Evolutionary conservation across 2,797 vertebrate genomes (phyloP).

Genomic region (Rhincodon typus): DNA sequence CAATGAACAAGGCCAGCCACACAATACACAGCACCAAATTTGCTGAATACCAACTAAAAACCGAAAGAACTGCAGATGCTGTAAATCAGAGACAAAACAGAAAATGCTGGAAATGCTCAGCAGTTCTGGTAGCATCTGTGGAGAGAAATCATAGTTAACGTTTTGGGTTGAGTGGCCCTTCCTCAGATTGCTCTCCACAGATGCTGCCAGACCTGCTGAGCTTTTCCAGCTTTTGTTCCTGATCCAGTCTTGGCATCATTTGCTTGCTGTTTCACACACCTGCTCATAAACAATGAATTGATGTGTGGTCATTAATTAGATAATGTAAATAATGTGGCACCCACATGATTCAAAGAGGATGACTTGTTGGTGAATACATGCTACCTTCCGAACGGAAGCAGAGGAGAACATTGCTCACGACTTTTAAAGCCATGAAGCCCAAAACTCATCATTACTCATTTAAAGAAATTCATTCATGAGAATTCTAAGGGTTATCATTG

Average conservation of each 20-base stretch:
- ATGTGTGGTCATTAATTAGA: neutral
- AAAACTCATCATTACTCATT: neutral
- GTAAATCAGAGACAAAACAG: too few relatives aligned
- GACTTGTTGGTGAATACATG: neutral
- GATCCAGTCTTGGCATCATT: neutral
- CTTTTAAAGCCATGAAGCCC: neutral
- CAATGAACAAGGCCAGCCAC: neutral
- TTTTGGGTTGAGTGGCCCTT: too few relatives aligned
- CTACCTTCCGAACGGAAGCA: neutral
- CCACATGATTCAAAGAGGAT: neutral
- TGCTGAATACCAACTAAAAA: too few relatives aligned
- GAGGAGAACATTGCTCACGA: neutral
- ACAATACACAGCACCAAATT: neutral
- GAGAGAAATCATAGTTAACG: too few relatives aligned
- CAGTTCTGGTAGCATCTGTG: too few relatives aligned
- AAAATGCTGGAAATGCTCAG: too few relatives aligned
- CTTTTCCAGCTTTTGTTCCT: too few relatives aligned
- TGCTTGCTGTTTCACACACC: too few relatives aligned
- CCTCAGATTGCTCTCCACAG: too few relatives aligned
- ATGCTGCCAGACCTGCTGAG: too few relatives aligned
- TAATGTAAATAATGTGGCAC: neutral
- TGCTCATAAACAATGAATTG: neutral
- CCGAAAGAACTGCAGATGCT: too few relatives aligned
- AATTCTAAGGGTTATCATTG: neutral
- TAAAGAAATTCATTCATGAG: neutral